These are phyloP conservation scores for Eolophus roseicapilla DNA, from an alignment of 2,113 vertebrate species.

Conservation along the genomic window DNA sequence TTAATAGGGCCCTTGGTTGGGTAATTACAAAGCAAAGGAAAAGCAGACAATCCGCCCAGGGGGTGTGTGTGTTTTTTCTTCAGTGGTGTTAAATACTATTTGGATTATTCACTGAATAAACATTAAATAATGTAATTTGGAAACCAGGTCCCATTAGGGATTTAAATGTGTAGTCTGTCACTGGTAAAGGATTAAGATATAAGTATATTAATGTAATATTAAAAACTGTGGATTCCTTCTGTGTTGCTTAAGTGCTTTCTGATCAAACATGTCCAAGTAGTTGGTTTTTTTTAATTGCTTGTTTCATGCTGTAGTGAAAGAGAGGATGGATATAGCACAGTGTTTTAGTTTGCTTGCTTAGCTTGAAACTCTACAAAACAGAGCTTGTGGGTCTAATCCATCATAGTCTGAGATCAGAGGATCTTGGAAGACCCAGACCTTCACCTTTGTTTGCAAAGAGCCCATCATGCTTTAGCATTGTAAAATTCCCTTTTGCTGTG, in stretches of 20 bases:
- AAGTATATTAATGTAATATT: slow-evolving; percentile 74
- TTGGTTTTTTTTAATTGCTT: slow-evolving; percentile 23
- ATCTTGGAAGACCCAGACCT: neutral
- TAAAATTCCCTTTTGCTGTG: neutral
- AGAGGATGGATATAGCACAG: neutral
- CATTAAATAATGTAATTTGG: slow-evolving; percentile 82
- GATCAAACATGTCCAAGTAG: slow-evolving; percentile 38
- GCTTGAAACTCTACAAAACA: neutral
- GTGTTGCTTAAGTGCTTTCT: slow-evolving; percentile 56
- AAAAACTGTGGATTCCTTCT: slow-evolving; percentile 66
- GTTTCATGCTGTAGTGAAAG: neutral
- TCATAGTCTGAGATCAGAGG: neutral
- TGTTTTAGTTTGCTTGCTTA: neutral
- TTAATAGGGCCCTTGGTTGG: slow-evolving; percentile 66
- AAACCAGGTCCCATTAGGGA: slow-evolving; percentile 72
- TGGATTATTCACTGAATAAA: slow-evolving; percentile 79
- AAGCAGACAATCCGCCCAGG: slow-evolving; percentile 58
- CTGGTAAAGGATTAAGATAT: slow-evolving; percentile 77
- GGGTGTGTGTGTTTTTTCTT: slow-evolving; percentile 51
- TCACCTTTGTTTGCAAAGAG: neutral
- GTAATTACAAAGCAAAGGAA: slow-evolving; percentile 63
- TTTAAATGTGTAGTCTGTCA: slow-evolving; percentile 68
- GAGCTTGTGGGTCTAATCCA: neutral
- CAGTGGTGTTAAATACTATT: slow-evolving; percentile 74
- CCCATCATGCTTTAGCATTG: neutral